Conservation (phyloP, 2,113 vertebrate species). For the Merops nubicus region DNA sequence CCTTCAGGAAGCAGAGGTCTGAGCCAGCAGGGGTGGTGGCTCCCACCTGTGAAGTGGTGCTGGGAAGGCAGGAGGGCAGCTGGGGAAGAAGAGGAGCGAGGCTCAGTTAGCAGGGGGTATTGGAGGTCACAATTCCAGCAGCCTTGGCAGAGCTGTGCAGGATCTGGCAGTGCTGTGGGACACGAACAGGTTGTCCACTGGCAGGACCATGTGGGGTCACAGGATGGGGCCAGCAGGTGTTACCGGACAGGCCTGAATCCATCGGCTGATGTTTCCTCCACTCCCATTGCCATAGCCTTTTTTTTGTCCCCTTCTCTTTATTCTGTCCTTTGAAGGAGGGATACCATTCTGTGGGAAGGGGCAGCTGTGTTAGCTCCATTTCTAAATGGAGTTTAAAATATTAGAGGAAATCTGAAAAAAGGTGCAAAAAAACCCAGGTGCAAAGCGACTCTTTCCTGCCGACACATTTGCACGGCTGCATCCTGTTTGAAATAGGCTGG, state of each 20-base stretch:
- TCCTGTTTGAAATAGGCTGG: slow-evolving; percentile 6
- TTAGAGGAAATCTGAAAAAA: slow-evolving; percentile 44
- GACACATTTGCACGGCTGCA: not conserved
- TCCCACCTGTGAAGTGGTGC: not conserved
- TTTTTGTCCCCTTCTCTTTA: not conserved
- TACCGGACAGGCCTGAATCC: not conserved
- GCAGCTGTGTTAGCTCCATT: not conserved
- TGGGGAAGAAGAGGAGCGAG: not conserved
- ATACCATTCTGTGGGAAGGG: not conserved
- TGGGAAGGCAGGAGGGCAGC: not conserved
- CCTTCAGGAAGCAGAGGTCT: not conserved
- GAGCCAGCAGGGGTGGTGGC: not conserved
- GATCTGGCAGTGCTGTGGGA: not conserved
- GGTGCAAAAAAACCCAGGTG: slow-evolving; percentile 22
- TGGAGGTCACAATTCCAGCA: not conserved
- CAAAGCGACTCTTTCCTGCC: slow-evolving; percentile 18
- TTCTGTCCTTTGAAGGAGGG: not conserved
- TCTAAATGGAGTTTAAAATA: slow-evolving; percentile 20
- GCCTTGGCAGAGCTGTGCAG: not conserved
- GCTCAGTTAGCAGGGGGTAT: not conserved
- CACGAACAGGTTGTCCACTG: not conserved
- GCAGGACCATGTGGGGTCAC: not conserved
- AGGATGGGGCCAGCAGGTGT: slow-evolving; percentile 42
- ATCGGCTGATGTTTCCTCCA: slow-evolving; percentile 5
- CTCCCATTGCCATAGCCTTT: not conserved